phyloP scores from a whole-genome alignment of 2,113 vertebrate genomes.

The Glareola pratincola region DNA sequence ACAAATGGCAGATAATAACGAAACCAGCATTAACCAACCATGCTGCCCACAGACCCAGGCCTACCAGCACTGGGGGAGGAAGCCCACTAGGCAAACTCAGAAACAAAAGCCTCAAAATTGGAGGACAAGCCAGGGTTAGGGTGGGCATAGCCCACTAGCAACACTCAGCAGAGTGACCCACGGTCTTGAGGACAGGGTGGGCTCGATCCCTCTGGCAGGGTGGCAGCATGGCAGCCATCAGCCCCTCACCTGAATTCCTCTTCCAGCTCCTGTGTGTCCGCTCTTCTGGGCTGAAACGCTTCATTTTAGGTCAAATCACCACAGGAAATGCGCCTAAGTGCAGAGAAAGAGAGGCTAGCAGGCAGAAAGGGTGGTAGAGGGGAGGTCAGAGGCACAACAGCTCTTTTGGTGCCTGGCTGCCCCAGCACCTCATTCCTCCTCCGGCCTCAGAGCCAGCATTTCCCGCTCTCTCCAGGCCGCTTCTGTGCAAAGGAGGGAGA shows the following conservation, averaged over 20 bases:
- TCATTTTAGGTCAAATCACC: not conserved
- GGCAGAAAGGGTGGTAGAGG: not conserved
- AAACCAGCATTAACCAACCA: not conserved
- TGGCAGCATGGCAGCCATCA: not conserved
- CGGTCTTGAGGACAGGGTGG: rapidly evolving
- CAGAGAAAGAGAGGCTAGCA: not conserved
- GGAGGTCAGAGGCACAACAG: not conserved
- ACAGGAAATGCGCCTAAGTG: not conserved
- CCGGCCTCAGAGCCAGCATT: not conserved
- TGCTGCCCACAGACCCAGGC: not conserved
- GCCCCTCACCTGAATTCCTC: not conserved
- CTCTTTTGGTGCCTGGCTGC: not conserved
- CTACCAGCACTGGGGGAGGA: not conserved
- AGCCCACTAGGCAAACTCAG: rapidly evolving
- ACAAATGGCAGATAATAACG: not conserved
- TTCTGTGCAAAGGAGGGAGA: not conserved
- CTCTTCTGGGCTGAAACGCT: not conserved
- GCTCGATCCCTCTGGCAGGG: not conserved
- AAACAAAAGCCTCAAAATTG: not conserved
- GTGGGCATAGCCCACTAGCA: not conserved
- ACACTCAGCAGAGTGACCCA: rapidly evolving
- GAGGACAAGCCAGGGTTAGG: not conserved
- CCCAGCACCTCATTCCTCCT: not conserved
- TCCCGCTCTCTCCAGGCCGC: not conserved
- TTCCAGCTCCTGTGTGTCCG: rapidly evolving